Evolutionary conservation across 2,888 invertebrate genomes (phyloP).

Genomic region (Microctonus aethiopoides): DNA sequence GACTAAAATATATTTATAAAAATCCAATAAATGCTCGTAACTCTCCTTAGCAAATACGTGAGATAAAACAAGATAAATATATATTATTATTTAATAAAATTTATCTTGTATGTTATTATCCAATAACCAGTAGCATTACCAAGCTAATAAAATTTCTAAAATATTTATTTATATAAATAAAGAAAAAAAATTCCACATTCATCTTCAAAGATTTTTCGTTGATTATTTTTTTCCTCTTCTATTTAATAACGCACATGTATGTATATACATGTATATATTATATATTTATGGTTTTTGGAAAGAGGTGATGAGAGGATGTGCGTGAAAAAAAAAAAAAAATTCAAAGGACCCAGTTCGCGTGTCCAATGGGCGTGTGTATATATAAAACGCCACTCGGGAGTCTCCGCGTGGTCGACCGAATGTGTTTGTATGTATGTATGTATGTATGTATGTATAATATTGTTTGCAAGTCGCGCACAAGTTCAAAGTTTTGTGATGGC

Average conservation of each 20-base stretch:
- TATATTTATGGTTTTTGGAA: background rate
- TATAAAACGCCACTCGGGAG: background rate
- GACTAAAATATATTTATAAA: background rate
- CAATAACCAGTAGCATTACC: background rate
- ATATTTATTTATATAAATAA: no score
- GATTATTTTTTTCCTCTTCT: background rate
- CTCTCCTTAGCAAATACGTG: background rate
- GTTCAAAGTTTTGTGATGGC: slow-evolving; percentile 65
- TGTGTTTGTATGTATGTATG: no score
- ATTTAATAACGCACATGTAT: no score
- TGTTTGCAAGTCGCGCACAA: slow-evolving; percentile 55
- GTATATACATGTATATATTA: no score
- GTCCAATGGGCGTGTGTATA: slow-evolving; percentile 14
- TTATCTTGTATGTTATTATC: background rate
- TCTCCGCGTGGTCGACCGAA: slow-evolving; percentile 40
- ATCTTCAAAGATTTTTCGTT: no score
- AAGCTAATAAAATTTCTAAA: background rate
- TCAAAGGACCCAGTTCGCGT: slow-evolving; percentile 6
- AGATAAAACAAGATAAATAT: background rate
- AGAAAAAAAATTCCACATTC: no score
- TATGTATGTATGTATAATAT: no score
- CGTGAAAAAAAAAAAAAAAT: background rate
- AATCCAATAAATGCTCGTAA: background rate
- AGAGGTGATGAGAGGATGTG: background rate
- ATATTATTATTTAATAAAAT: background rate